Evolutionary conservation across 2,113 vertebrate species (phyloP), one percentile per base, ranked within the genome.

Genomic region (Chloebia gouldiae): DNA sequence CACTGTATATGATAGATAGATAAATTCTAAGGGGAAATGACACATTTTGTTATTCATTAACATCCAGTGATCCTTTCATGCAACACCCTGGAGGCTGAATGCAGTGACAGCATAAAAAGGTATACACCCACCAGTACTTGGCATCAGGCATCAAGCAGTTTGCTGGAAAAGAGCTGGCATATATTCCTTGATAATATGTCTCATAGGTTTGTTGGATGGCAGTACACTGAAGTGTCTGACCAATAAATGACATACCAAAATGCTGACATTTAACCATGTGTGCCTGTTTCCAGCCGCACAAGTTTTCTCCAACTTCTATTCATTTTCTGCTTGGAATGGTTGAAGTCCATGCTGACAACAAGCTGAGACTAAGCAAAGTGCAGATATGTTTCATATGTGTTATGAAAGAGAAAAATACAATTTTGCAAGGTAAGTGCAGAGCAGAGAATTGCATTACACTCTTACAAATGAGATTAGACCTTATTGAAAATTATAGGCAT

Each of bases 21-120:
- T 73, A 86, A 96, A 97, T 95, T 97, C 96, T 95, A 95, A 96
- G 94, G 96, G 92, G 94, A 95, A 97, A 97, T 95, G 93, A 96
- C 96, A 97, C 90, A 94, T 95, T 97, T 93, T 91, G 95, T 93
- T 96, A 96, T 96, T 96, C 94, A 96, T 97, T 97, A 97, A 96
- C 95, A 97, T 96, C 92, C 95, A 97, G 95, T 93, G 94, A 97
- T 96, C 95, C 96, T 95, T 97, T 93, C 95, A 90, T 0, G 47
- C 86, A 97, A 91, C 95, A 96, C 94, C 96, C 96, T 93, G 91
- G 94, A 97, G 97, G 97, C 95, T 96, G 86, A 95, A 96, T 90
- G 69, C 93, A 93, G 68, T 92, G 96, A 95, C 96, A 96, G 94
- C 95, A 95, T 68, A 95, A 95, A 96, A 95, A 97, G 95, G 96